A percentile compares a stretch with the other conserved stretches of the same genome.
Evolutionary conservation across 2,888 invertebrate genomes (phyloP).

Genomic region (Anoplius nigerrimus): DNA sequence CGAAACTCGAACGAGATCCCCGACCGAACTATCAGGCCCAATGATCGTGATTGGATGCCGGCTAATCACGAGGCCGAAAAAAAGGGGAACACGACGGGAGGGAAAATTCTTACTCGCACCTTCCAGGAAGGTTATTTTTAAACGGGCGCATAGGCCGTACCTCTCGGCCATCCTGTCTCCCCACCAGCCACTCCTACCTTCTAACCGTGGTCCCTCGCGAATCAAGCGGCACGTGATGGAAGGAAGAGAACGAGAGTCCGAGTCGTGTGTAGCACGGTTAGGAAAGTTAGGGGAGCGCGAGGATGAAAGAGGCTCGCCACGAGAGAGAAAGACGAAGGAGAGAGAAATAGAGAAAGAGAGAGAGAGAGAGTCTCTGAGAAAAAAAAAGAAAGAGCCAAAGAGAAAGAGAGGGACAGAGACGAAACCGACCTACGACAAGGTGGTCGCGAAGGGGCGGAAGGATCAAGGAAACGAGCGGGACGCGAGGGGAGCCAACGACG

Average conservation of each 20-base stretch:
- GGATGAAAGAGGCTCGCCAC: conserved; percentile 24
- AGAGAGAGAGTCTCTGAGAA: conserved; percentile 5
- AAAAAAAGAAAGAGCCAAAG: neutral
- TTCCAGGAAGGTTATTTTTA: conserved; percentile 64
- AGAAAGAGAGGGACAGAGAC: neutral
- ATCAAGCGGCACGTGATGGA: conserved; percentile 48
- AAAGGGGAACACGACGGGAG: neutral
- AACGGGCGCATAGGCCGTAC: conserved; percentile 26
- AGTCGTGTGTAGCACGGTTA: conserved; percentile 40
- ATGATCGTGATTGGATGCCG: too few species aligned
- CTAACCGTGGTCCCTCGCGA: conserved; percentile 53
- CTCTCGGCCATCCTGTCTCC: neutral
- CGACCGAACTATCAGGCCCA: too few species aligned
- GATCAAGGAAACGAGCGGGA: conserved; percentile 53
- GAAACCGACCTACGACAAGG: conserved; percentile 11
- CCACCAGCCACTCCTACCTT: neutral
- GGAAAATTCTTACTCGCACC: conserved; percentile 30
- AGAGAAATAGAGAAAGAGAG: neutral
- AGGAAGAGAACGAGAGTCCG: conserved; percentile 21
- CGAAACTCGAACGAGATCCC: too few species aligned
- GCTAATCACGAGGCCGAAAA: neutral
- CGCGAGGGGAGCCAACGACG: conserved; percentile 49
- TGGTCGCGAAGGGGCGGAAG: conserved; percentile 26
- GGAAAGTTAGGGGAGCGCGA: conserved; percentile 47
- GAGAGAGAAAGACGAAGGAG: conserved; percentile 8